Conservation (phyloP, 2,113 vertebrate genomes). For the Noctilio leporinus region DNA sequence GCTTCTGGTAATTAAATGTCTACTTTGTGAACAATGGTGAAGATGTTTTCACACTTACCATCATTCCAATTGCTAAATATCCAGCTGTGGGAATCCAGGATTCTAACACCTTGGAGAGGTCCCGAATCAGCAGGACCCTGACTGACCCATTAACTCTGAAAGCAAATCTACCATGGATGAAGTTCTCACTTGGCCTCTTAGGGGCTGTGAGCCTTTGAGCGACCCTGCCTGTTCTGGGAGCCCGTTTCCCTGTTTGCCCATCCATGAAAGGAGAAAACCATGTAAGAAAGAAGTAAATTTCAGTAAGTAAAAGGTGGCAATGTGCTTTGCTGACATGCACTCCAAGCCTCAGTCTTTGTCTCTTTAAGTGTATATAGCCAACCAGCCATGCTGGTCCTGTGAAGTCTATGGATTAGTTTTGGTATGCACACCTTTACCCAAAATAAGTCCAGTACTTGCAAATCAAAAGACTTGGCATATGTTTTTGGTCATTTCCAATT, state of each 20-base stretch:
- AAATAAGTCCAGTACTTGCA: neutral
- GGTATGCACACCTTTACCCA: neutral
- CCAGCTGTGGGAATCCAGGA: conserved; percentile 34
- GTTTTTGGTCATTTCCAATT: neutral
- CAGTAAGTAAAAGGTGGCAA: neutral
- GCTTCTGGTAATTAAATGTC: conserved; percentile 71
- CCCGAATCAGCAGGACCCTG: neutral
- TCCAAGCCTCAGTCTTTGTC: neutral
- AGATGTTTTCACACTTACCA: conserved; percentile 52
- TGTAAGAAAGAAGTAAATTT: neutral
- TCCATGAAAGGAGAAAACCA: neutral
- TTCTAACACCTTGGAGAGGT: conserved; percentile 39
- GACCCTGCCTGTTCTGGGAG: too few relatives aligned
- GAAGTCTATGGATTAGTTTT: neutral
- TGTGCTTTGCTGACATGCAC: fast-evolving
- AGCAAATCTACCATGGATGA: neutral
- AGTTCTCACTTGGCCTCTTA: neutral
- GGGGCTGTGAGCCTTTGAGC: neutral
- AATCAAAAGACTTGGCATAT: neutral
- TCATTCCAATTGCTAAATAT: conserved; percentile 49
- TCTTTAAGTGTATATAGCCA: neutral
- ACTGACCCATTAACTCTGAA: neutral
- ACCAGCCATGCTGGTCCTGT: fast-evolving
- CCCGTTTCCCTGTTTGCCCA: too few relatives aligned
- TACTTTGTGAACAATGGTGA: conserved; percentile 67